Percentiles rank a stretch among this genome's conserved stretches.
Conservation (phyloP, 2,888 invertebrate genomes). For the Gibbula magus region DNA sequence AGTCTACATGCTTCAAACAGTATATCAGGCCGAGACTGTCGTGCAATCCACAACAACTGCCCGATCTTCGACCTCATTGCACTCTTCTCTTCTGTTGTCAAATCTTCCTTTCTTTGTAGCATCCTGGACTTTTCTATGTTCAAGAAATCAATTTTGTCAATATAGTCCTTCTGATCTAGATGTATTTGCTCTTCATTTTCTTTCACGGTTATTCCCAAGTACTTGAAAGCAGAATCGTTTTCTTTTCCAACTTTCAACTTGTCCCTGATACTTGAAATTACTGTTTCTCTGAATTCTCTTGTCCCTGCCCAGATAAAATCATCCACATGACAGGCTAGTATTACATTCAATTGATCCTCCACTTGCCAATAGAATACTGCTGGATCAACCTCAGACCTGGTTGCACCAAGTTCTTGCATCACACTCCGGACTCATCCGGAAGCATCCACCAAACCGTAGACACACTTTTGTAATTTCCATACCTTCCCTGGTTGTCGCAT, state of each 20-base stretch:
- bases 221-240: conserved; percentile 12
- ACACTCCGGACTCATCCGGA: neutral
- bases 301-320: conserved; percentile 24
- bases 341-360: neutral
- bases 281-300: conserved; percentile 1
- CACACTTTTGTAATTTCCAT: conserved; percentile 22
- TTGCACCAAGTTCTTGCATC: neutral
- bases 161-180: too few species aligned
- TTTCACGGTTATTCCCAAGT: conserved; percentile 24
- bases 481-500: neutral
- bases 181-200: neutral
- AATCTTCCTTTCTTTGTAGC: neutral
- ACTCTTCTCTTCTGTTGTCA: neutral
- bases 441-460: conserved; percentile 31
- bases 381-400: neutral
- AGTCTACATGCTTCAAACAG: conserved; percentile 23
- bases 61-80: neutral
- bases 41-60: conserved; percentile 19
- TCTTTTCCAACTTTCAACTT: conserved; percentile 24
- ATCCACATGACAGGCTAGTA: conserved; percentile 33
- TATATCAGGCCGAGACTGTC: neutral
- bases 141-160: too few species aligned
- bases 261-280: conserved; percentile 15
- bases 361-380: conserved; percentile 27
- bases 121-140: neutral